Percentiles rank a stretch among this genome's conserved stretches.
phyloP scores from a whole-genome alignment of 2,888 invertebrate genomes.

The Eristalis pertinax region DNA sequence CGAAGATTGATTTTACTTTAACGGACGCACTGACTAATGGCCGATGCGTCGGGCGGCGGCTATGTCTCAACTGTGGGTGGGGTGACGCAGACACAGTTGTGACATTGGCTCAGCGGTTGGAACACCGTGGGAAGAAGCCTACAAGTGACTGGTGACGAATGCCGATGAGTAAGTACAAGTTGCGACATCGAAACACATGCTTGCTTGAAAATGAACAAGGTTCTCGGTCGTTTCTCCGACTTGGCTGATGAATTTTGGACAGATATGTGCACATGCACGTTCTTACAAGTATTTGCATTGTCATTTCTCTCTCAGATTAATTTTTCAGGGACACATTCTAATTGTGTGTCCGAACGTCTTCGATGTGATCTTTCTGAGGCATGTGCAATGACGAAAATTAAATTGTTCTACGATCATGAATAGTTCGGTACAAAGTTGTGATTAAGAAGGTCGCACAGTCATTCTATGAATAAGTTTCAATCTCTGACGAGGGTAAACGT shows the following conservation, averaged over 20 bases:
- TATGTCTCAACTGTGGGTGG: background rate
- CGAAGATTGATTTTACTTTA: conserved; percentile 34
- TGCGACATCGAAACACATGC: background rate
- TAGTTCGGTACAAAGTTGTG: too few species aligned
- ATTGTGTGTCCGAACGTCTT: too few species aligned
- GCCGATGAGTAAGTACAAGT: background rate
- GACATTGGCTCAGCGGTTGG: background rate
- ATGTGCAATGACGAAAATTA: too few species aligned
- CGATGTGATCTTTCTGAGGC: too few species aligned
- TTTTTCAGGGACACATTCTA: too few species aligned
- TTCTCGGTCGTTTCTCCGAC: too few species aligned
- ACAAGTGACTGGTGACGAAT: background rate
- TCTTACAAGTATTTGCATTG: background rate
- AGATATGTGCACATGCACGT: background rate
- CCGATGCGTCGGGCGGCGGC: background rate
- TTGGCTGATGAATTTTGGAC: background rate
- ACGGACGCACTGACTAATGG: conserved; percentile 36
- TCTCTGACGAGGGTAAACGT: too few species aligned
- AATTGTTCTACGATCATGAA: too few species aligned
- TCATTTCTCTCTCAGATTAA: background rate
- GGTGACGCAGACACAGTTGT: background rate
- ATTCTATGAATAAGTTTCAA: too few species aligned
- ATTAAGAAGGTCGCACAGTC: too few species aligned
- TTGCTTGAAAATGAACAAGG: background rate
- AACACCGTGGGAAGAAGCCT: background rate